phyloP scores from a whole-genome alignment of 1,140 invertebrate genomes.

The Hormaphis cornu region DNA sequence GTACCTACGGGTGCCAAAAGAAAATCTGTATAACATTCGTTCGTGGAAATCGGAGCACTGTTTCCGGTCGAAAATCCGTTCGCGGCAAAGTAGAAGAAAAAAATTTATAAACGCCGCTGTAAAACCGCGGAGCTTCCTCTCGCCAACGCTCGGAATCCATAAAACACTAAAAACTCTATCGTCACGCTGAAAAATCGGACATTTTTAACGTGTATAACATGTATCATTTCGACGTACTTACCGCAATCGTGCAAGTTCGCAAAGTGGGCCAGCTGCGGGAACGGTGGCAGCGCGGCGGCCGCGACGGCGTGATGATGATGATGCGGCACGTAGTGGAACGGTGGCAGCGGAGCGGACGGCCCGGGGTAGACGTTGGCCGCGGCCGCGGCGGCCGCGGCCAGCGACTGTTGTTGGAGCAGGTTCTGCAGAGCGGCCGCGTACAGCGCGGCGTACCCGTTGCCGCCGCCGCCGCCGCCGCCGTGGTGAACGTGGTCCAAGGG shows the following conservation, averaged over 20 bases:
- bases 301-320: slow-evolving; percentile 21
- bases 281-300: not conserved
- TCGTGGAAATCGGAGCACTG: too few species aligned
- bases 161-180: too few species aligned
- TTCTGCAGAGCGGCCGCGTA: slow-evolving; percentile 37
- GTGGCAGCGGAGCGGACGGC: slow-evolving; percentile 1
- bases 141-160: too few species aligned
- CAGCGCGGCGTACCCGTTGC: slow-evolving; percentile 35
- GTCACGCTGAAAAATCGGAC: too few species aligned
- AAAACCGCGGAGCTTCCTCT: too few species aligned
- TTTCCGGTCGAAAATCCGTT: too few species aligned
- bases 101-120: too few species aligned
- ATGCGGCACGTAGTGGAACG: slow-evolving; percentile 12
- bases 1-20: too few species aligned
- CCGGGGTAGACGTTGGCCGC: slow-evolving; percentile 21
- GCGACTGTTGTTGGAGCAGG: slow-evolving; percentile 33
- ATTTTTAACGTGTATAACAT: too few species aligned
- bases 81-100: too few species aligned
- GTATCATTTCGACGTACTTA: too few species aligned
- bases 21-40: too few species aligned
- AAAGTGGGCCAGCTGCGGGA: slow-evolving; percentile 7
- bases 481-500: not conserved
- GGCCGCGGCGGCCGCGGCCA: not conserved
- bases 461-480: not conserved
- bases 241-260: slow-evolving; percentile 15